Percentiles rank a stretch among this genome's conserved stretches.
phyloP scores from a whole-genome alignment of 2,797 vertebrate species.

The Parambassis ranga region DNA sequence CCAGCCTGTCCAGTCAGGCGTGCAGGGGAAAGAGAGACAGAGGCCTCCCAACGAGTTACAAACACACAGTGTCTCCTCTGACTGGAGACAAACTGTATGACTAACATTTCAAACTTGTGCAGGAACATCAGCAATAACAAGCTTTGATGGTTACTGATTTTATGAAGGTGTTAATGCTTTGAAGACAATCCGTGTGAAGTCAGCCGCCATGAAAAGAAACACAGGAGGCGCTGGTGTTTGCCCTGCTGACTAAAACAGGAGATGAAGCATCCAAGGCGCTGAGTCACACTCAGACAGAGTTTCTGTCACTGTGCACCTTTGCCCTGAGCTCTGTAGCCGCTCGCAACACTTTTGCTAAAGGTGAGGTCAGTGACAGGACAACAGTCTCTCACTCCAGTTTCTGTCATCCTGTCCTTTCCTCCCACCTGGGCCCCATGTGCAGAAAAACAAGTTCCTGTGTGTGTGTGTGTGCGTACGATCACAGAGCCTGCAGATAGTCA shows the following conservation, averaged over 20 bases:
- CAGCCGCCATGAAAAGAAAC: slow-evolving; percentile 31
- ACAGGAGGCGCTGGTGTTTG: slow-evolving; percentile 29
- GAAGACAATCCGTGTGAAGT: slow-evolving; percentile 36
- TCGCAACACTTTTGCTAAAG: slow-evolving; percentile 5
- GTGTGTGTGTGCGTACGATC: neutral
- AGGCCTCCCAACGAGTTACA: slow-evolving; percentile 49
- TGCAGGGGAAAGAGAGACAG: slow-evolving; percentile 58
- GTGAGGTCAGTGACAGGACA: slow-evolving; percentile 48
- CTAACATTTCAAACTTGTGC: slow-evolving; percentile 14
- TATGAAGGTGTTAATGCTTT: slow-evolving; percentile 1
- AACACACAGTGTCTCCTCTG: slow-evolving; percentile 11
- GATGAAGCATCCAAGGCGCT: slow-evolving; percentile 29
- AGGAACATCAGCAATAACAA: slow-evolving; percentile 9
- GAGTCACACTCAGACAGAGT: slow-evolving; percentile 63
- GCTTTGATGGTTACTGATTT: slow-evolving; percentile 25
- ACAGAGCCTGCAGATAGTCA: slow-evolving; percentile 23
- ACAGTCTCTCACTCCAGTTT: slow-evolving; percentile 25
- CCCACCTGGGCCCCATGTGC: slow-evolving; percentile 49
- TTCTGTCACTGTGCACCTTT: slow-evolving; percentile 5
- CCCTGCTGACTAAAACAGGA: slow-evolving; percentile 19
- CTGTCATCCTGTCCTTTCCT: slow-evolving; percentile 16
- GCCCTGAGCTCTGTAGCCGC: neutral
- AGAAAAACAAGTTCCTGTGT: slow-evolving; percentile 50
- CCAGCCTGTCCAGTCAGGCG: slow-evolving; percentile 59
- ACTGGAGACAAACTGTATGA: slow-evolving; percentile 42